Evolutionary conservation across 2,113 vertebrate genomes (phyloP), one percentile per base, ranked within the genome.

Genomic region (Leucoraja erinaceus): DNA sequence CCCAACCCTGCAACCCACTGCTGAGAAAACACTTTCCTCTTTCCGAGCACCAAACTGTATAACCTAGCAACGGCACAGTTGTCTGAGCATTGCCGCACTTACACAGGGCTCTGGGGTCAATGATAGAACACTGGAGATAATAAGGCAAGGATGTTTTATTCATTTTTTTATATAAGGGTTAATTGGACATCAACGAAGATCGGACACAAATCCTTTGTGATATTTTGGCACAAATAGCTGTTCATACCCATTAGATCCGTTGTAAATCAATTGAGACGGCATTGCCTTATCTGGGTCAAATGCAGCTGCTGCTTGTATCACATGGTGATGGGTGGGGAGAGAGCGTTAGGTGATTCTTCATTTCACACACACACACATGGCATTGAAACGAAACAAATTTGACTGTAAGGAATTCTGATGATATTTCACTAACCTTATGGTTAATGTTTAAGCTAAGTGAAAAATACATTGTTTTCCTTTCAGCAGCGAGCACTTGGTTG

Each of bases 271-370:
- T 84, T 59, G 54, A 59, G 81, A 84, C 22, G 59, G 12, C 3
- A 18, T 4, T 56, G 79, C 25, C 56, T 84, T 84, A 84, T 84
- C 81, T 84, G 20, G 81, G 81, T 84, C 81, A 84, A 84, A 84
- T 84, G 81, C 81, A 84, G 81, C 9, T 84, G 81, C 47, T 59
- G 81, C 59, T 25, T 25, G 54, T 9, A 84, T 11, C 9, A 59
- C 10, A 56, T 59, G 22, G 81, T 10, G 28, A 5, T 59, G 20
- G 47, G 81, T 84, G 54, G 38, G 25, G 63, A 10, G 11, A 11
- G 47, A 8, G 22, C 22, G 0, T 75, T 75, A 25, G 25, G 22
- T 75, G 8, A 75, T 20, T 75, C 7, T 75, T 75, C 25, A 75
- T 75, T 75, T 75, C 22, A 47, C 38, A 47, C 38, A 47, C 38